These are phyloP conservation scores for Oryctes rhinoceros DNA, from an alignment of 1,140 invertebrate species.

Conservation along the genomic window DNA sequence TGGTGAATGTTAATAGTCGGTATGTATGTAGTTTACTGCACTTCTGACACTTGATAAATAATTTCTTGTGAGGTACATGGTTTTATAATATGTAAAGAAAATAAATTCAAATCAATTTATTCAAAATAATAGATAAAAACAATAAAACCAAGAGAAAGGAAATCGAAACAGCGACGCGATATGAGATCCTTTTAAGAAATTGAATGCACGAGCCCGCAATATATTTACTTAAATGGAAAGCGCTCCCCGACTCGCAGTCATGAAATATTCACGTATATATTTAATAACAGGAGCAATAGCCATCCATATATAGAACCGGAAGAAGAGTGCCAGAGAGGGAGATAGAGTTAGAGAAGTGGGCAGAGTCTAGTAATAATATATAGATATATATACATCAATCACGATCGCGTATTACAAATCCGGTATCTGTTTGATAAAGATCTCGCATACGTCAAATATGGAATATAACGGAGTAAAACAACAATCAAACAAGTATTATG, in stretches of 20 bases:
- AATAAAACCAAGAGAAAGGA: background rate
- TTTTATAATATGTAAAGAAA: too few relatives aligned
- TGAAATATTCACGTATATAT: constrained; percentile 27
- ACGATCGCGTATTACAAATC: constrained; percentile 16
- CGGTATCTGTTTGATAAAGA: constrained; percentile 47
- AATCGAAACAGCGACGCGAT: background rate
- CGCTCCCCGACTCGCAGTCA: constrained; percentile 18
- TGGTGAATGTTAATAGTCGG: too few relatives aligned
- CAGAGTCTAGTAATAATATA: background rate
- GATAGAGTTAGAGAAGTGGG: background rate
- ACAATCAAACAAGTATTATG: constrained; percentile 50
- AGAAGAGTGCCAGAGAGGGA: background rate
- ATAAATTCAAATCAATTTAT: background rate
- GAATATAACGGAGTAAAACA: constrained; percentile 50
- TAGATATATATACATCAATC: constrained; percentile 27
- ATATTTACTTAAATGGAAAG: constrained; percentile 22
- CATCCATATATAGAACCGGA: background rate
- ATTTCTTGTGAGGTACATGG: too few relatives aligned
- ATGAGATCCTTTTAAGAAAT: constrained; percentile 29
- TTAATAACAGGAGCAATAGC: constrained; percentile 6
- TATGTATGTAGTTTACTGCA: too few relatives aligned
- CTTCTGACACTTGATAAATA: too few relatives aligned
- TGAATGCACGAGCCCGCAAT: constrained; percentile 27
- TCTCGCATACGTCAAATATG: constrained; percentile 47
- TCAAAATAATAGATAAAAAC: background rate